These are phyloP conservation scores for Latrodectus elegans DNA, from an alignment of 2,888 invertebrate genomes.

Conservation along the genomic window DNA sequence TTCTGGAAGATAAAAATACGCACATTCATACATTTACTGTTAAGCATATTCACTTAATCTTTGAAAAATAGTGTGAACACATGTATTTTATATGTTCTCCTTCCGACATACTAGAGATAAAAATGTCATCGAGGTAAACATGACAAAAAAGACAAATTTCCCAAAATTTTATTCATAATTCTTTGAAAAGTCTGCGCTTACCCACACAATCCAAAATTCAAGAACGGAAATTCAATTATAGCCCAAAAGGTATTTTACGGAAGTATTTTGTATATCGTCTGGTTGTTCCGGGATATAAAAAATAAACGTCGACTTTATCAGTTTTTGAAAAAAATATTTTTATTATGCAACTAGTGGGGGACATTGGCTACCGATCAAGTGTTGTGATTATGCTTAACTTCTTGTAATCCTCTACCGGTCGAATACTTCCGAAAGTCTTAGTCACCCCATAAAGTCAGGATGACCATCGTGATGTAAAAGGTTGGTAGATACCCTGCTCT, in stretches of 20 bases:
- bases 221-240: too few relatives aligned
- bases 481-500: neutral
- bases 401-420: neutral
- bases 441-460: neutral
- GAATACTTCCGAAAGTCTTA: neutral
- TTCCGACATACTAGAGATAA: conserved; percentile 38
- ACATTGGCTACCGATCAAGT: conserved; percentile 3
- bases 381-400: neutral
- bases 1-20: neutral
- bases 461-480: conserved; percentile 1
- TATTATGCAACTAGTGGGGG: neutral
- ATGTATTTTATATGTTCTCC: conserved; percentile 39
- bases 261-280: conserved; percentile 74
- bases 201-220: conserved; percentile 73
- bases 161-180: conserved; percentile 73
- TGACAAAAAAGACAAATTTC: conserved; percentile 72
- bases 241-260: conserved; percentile 72
- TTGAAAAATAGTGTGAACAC: conserved; percentile 20
- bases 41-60: neutral
- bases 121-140: conserved; percentile 71
- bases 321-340: conserved; percentile 33
- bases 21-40: neutral
- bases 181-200: conserved; percentile 75
- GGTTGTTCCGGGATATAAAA: conserved; percentile 71
- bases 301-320: conserved; percentile 71